Evolutionary conservation across 2,113 vertebrate genomes (phyloP), one percentile per base, ranked within the genome.

Genomic region (Dipodomys ordii): DNA sequence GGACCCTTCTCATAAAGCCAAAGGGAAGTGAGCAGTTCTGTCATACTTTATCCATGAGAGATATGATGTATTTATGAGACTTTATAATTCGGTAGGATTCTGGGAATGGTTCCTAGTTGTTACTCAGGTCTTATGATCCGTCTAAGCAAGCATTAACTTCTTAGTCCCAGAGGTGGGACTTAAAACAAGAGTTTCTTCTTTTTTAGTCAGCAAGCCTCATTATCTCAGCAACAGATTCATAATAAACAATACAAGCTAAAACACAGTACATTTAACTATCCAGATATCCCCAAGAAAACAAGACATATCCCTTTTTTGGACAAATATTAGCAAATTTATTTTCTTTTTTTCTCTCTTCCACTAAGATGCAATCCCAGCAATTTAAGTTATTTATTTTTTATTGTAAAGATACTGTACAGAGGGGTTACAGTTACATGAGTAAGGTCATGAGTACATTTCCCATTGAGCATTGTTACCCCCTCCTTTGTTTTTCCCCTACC

Each of bases 61-160:
- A 90, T 28, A 49, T 65, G 28, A 68, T 86, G 39, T 86, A 23
- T 32, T 87, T 57, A 4, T 35, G 85, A 80, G 44, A 46, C 39
- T 39, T 74, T 69, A 44, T 19, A 78, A 65, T 44, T 35, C 74
- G 9, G 39, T 57, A 80, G 64, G 28, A 76, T 90, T 83, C 80
- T 83, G 67, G 18, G 39, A 87, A 67, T 73, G 3, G 7, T 87
- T 92, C 87, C 60, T 74, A 57, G 53, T 16, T 57, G 53, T 57
- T 57, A 57, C 53, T 57, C 53, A 57, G 22, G 62, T 46, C 62
- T 68, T 74, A 60, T 1, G 27, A 57, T 92, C 80, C 77, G 9
- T 79, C 76, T 94, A 88, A 73, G 80, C 16, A 22, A 80, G 46
- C n/a, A 91, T 95, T 92, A 87, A 68, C 8, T 87, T 90, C 87